Evolutionary conservation across 30 jellyfish, hydroid and myxozoan species (phyloP).

Genomic region (Sanderia malayensis): DNA sequence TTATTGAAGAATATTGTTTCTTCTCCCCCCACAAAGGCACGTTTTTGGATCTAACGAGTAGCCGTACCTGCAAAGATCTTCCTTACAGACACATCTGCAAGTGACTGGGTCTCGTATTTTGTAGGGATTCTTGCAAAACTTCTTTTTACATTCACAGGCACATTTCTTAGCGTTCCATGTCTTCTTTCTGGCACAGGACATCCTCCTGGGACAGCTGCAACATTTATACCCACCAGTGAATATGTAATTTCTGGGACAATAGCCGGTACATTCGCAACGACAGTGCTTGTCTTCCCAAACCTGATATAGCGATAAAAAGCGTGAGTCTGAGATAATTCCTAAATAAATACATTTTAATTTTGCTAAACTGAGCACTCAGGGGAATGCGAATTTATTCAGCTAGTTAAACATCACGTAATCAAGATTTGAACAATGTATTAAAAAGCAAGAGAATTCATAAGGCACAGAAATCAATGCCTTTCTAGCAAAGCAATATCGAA

Average conservation of each 20-base stretch:
- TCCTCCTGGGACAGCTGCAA: constrained; percentile 41
- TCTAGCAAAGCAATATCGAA: too few relatives aligned
- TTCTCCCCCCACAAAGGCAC: constrained; percentile 58
- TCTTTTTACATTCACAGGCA: constrained; percentile 53
- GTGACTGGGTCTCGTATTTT: constrained; percentile 49
- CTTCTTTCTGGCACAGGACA: constrained; percentile 41
- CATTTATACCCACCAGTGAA: constrained; percentile 62
- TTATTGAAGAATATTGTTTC: constrained; percentile 15
- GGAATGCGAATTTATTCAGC: too few relatives aligned
- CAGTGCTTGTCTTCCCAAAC: constrained; percentile 48
- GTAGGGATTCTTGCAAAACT: constrained; percentile 37
- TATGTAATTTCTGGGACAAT: constrained; percentile 55
- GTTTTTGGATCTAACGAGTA: constrained; percentile 32
- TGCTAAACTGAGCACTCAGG: too few relatives aligned
- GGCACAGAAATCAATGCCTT: too few relatives aligned
- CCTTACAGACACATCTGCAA: constrained; percentile 48
- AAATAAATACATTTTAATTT: too few relatives aligned
- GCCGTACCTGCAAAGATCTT: constrained; percentile 49
- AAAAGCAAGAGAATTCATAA: too few relatives aligned
- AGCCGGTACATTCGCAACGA: constrained; percentile 56
- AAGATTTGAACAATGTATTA: too few relatives aligned
- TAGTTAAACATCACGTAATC: too few relatives aligned
- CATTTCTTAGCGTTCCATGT: constrained; percentile 54
- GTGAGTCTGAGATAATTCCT: too few relatives aligned
- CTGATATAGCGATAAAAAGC: too few relatives aligned